Base-by-base conservation (phyloP, 64 coral and sea anemone genomes). In the Stylophora pistillata region DNA sequence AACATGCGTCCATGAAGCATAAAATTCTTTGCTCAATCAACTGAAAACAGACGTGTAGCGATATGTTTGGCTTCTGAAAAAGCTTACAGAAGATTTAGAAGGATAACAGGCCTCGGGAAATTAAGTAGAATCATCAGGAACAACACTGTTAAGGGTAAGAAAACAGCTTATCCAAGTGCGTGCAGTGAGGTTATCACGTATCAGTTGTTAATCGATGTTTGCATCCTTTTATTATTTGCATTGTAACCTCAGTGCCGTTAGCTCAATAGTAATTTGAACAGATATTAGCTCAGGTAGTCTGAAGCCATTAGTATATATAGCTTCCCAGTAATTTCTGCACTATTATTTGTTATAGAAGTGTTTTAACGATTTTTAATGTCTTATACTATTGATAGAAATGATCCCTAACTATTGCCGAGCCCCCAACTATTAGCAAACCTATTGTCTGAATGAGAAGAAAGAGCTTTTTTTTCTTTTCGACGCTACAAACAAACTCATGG, bases 161-260 rank as follows among this genome's bases (percentile, higher is more conserved):
- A 53, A 33, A 52, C 41, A 76, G 52, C 73, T n/a, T n/a, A 76
- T 76, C 37, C 23, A 76, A 74, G 33, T 76, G 73, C 73, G 33
- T 76, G 73, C 18, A 53, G n/a, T n/a, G n/a, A n/a, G n/a, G n/a
- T n/a, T 52, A 33, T 31, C 37, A 76, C 21, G 73, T 52, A 76
- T 76, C 32, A 23, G 10, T 41, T 76, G 34, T 76, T 27, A 68
- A 41, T 76, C 52, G 73, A 41, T 76, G 73, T 76, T 76, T 76
- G 73, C 34, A 10, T 15, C 73, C 23, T 76, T 76, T 25, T 68
- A n/a, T 2, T 23, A 76, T 76, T 76, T 52, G 73, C 73, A 76
- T 76, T 76, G 33, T 21, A 23, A 52, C 33, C 53, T 76, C 73
- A 52, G 21, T 37, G 10, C 73, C 37, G 37, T 76, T 76, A 76